Conservation (phyloP, 2,113 vertebrate species). For the Hypocryptadius cinnamomeus region DNA sequence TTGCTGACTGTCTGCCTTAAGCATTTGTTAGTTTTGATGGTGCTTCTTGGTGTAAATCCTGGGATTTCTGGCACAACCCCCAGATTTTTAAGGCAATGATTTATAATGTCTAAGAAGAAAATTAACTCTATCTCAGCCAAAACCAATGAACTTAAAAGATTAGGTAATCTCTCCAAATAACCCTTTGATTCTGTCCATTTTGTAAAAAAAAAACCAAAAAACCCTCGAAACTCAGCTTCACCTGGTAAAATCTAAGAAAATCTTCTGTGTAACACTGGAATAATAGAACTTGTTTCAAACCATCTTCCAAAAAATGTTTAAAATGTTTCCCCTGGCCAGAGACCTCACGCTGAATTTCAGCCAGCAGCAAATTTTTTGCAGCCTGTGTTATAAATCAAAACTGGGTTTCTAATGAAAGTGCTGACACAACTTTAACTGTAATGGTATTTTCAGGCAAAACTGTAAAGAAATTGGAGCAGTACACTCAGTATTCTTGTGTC, state of each 20-base stretch:
- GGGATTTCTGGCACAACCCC: not conserved
- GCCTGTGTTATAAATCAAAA: slow-evolving; percentile 67
- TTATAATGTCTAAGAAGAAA: not conserved
- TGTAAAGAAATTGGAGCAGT: slow-evolving; percentile 14
- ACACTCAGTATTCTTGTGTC: not conserved
- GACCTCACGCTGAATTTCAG: slow-evolving; percentile 54
- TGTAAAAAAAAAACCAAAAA: too few species aligned
- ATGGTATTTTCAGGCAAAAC: slow-evolving; percentile 35
- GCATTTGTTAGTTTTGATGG: not conserved
- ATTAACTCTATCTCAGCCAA: not conserved
- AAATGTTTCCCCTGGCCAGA: slow-evolving; percentile 33
- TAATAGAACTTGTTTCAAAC: not conserved
- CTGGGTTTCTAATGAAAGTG: slow-evolving; percentile 60
- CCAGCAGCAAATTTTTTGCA: slow-evolving; percentile 59
- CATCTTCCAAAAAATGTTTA: slow-evolving; percentile 1
- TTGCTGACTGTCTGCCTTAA: not conserved
- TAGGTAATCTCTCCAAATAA: not conserved
- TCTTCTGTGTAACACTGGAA: rapidly evolving
- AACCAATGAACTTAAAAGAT: not conserved
- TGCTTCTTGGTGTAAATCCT: not conserved
- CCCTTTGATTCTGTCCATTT: not conserved
- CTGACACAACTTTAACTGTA: slow-evolving; percentile 67
- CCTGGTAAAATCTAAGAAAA: not conserved
- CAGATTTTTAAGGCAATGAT: not conserved
- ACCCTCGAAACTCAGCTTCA: not conserved